Conservation (phyloP, 2,888 invertebrate species). For the Adineta ricciae region DNA sequence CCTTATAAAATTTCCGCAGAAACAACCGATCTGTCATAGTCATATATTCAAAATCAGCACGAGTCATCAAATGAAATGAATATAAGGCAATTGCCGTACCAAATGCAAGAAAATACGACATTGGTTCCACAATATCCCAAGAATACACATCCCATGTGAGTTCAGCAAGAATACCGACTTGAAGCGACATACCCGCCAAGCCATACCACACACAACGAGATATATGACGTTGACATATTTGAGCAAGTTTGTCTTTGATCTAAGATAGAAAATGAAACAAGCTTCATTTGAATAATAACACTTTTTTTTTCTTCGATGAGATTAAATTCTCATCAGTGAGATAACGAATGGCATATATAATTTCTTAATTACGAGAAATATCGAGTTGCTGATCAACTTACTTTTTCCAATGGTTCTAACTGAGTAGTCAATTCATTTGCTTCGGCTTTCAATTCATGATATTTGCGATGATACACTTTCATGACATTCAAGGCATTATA, state of each 20-base stretch:
- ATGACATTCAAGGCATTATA: slow-evolving; percentile 74
- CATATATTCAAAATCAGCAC: slow-evolving; percentile 45
- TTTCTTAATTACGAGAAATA: background rate
- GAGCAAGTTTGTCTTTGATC: slow-evolving; percentile 57
- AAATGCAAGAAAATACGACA: slow-evolving; percentile 89
- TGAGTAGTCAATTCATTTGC: slow-evolving; percentile 72
- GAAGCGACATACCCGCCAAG: slow-evolving; percentile 82
- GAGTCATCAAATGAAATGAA: slow-evolving; percentile 87
- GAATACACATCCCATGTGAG: slow-evolving; percentile 99
- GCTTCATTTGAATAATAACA: no score
- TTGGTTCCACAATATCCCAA: slow-evolving; percentile 57
- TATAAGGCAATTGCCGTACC: slow-evolving; percentile 87
- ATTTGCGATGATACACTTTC: slow-evolving; percentile 76
- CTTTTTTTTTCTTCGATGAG: background rate
- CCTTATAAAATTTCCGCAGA: slow-evolving; percentile 71
- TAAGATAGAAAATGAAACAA: background rate
- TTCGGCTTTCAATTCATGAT: slow-evolving; percentile 64
- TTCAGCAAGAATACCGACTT: slow-evolving; percentile 87
- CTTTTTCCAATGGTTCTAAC: slow-evolving; percentile 74
- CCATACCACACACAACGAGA: slow-evolving; percentile 64
- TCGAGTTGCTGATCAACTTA: slow-evolving; percentile 47
- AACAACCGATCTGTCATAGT: slow-evolving; percentile 63
- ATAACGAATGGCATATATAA: background rate
- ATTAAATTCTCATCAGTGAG: background rate
- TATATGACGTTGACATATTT: slow-evolving; percentile 51